These are phyloP conservation scores for Odontamblyopus rebecca DNA, from an alignment of 2,797 vertebrate genomes.

Conservation along the genomic window DNA sequence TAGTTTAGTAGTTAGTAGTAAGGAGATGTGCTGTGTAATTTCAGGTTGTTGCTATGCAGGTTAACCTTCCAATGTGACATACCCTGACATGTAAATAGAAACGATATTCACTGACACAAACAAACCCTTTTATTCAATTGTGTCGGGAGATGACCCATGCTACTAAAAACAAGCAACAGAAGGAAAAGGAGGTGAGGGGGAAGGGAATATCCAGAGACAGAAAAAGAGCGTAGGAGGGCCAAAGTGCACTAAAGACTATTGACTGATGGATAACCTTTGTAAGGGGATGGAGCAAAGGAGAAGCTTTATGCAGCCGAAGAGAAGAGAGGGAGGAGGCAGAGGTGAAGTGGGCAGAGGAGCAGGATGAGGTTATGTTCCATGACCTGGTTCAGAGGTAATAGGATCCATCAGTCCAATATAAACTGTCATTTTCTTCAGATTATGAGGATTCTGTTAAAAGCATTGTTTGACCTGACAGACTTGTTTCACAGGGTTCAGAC, in stretches of 20 bases:
- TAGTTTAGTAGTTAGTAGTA: not conserved
- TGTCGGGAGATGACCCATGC: constrained; percentile 44
- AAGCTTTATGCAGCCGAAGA: constrained; percentile 43
- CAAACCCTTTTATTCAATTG: constrained; percentile 44
- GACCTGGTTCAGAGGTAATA: constrained; percentile 55
- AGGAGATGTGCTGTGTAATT: constrained; percentile 8
- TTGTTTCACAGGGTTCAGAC: constrained; percentile 44
- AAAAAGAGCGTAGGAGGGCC: constrained; percentile 41
- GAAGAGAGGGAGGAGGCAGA: constrained; percentile 17
- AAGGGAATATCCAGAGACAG: constrained; percentile 14
- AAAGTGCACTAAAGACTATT: constrained; percentile 64
- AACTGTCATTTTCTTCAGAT: constrained; percentile 67
- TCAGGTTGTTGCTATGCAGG: constrained; percentile 11
- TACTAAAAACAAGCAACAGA: constrained; percentile 36
- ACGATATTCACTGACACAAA: constrained; percentile 23
- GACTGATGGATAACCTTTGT: constrained; percentile 70
- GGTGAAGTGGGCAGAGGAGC: constrained; percentile 19
- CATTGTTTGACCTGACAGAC: constrained; percentile 54
- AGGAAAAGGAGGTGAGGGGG: not conserved
- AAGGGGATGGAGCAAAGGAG: constrained; percentile 45
- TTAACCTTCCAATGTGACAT: constrained; percentile 12
- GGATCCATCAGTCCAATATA: constrained; percentile 52
- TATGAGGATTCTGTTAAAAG: constrained; percentile 49
- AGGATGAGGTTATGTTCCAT: constrained; percentile 34
- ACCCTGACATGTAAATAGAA: constrained; percentile 13